Evolutionary conservation across 1,140 invertebrate genomes (phyloP).

Genomic region (Rhyacophila brunnea): DNA sequence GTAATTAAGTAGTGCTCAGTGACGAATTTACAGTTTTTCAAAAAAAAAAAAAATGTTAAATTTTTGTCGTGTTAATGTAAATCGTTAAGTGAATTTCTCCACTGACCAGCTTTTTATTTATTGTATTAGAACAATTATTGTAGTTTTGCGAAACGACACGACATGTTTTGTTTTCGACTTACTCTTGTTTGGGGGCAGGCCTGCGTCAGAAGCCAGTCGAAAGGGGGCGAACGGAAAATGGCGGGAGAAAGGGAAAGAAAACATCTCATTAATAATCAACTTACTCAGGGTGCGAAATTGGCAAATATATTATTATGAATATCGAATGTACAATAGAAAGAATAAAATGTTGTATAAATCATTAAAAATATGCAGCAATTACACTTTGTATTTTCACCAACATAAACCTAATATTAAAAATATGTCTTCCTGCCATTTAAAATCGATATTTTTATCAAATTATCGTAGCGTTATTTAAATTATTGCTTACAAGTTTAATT

Average conservation of each 20-base stretch:
- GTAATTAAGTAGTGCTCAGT: conserved; percentile 4
- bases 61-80: conserved; percentile 33
- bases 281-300: too few species aligned
- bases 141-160: conserved; percentile 30
- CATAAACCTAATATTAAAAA: too few species aligned
- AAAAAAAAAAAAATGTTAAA: conserved; percentile 24
- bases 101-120: conserved; percentile 48
- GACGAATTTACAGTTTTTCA: conserved; percentile 6
- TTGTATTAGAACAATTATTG: conserved; percentile 34
- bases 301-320: too few species aligned
- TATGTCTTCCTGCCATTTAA: too few species aligned
- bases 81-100: conserved; percentile 32
- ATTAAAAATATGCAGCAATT: too few species aligned
- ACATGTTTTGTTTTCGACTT: conserved; percentile 39
- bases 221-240: conserved; percentile 39
- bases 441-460: too few species aligned
- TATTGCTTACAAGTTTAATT: too few species aligned
- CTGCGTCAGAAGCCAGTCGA: conserved; percentile 39
- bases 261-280: conserved; percentile 38
- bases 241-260: conserved; percentile 49
- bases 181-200: conserved; percentile 55
- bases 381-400: too few species aligned
- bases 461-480: too few species aligned
- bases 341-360: neutral
- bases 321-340: neutral